Percentiles rank a stretch among this genome's conserved stretches.
Evolutionary conservation across 2,113 vertebrate genomes (phyloP).

Genomic region (Sakesphorus luctuosus): DNA sequence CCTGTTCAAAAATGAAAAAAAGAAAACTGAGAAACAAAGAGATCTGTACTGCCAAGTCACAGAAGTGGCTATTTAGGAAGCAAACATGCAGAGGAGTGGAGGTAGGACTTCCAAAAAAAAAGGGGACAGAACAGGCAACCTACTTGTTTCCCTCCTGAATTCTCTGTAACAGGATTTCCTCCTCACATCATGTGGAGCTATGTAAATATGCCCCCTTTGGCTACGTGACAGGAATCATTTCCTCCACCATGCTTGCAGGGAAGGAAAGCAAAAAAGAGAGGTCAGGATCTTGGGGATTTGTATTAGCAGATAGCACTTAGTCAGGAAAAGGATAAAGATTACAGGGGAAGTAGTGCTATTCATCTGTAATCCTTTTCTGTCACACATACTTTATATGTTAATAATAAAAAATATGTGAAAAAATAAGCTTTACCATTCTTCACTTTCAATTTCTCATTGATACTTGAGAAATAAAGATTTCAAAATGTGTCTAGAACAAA

Average conservation of each 20-base stretch:
- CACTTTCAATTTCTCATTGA: conserved; percentile 17
- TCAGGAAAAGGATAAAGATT: conserved; percentile 57
- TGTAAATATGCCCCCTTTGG: conserved; percentile 68
- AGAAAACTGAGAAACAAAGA: conserved; percentile 2
- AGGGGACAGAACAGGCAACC: background rate
- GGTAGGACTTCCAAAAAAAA: conserved; percentile 7
- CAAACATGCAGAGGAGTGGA: background rate
- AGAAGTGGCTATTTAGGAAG: conserved; percentile 41
- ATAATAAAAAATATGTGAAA: background rate
- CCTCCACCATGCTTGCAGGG: conserved; percentile 38
- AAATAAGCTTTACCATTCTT: background rate
- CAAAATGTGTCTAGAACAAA: background rate
- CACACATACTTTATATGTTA: background rate
- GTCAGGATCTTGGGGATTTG: conserved; percentile 57
- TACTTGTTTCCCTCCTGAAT: conserved; percentile 44
- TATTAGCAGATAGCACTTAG: conserved; percentile 40
- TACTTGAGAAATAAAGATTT: background rate
- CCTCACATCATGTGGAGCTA: conserved; percentile 35
- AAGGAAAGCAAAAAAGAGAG: conserved; percentile 60
- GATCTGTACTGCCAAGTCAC: background rate
- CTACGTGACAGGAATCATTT: conserved; percentile 70
- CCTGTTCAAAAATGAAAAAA: background rate
- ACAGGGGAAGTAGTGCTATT: conserved; percentile 2
- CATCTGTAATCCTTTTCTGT: conserved; percentile 28
- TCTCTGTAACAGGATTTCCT: conserved; percentile 73